phyloP scores from a whole-genome alignment of 2,888 invertebrate genomes.

The Ypsolopha sequella region DNA sequence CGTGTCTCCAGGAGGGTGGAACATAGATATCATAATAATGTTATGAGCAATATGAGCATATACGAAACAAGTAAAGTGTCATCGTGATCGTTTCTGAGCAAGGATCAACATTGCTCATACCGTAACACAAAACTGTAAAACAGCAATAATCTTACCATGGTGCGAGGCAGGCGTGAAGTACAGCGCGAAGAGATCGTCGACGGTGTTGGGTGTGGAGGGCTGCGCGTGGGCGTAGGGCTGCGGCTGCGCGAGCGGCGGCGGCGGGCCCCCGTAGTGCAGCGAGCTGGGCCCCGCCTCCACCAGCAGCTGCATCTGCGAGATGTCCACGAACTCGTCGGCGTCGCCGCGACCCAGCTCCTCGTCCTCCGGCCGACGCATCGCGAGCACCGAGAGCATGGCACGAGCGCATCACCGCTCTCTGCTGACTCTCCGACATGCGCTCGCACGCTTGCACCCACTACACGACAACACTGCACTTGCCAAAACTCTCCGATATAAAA shows the following conservation, averaged over 20 bases:
- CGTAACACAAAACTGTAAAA: not conserved
- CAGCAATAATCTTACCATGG: constrained; percentile 71
- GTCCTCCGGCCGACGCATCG: constrained; percentile 84
- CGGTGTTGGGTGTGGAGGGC: constrained; percentile 64
- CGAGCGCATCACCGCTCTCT: constrained; percentile 60
- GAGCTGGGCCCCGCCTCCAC: constrained; percentile 72
- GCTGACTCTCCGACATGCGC: constrained; percentile 14
- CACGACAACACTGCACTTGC: constrained; percentile 29
- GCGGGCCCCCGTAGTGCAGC: constrained; percentile 58
- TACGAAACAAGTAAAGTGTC: no score
- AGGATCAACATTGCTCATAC: no score
- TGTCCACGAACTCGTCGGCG: constrained; percentile 85
- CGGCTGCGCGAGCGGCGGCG: constrained; percentile 58
- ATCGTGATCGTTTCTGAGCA: no score
- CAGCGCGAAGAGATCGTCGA: constrained; percentile 81
- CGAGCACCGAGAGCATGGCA: constrained; percentile 74
- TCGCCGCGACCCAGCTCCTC: constrained; percentile 66
- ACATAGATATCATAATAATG: no score
- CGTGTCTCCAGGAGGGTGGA: no score
- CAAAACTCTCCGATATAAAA: constrained; percentile 8
- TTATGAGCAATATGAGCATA: no score
- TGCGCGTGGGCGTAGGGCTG: constrained; percentile 43
- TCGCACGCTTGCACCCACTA: constrained; percentile 1
- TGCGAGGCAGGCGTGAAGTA: constrained; percentile 77
- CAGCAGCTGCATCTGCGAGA: constrained; percentile 83